phyloP scores from a whole-genome alignment of 2,113 vertebrate species.

The Chaenocephalus aceratus region DNA sequence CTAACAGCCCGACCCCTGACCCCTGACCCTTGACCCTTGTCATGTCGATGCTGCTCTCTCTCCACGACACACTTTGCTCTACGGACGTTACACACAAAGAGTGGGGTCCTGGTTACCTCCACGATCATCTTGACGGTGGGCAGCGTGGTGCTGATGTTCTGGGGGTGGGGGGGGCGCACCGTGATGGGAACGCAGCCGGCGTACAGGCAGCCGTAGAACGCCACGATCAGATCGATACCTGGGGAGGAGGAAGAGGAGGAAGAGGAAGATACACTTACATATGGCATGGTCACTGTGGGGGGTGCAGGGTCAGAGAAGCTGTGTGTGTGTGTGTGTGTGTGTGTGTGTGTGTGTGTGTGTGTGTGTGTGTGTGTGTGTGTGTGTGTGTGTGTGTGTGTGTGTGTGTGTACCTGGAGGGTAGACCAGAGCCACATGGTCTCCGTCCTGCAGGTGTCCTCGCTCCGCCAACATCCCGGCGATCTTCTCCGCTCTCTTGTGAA shows the following conservation, averaged over 20 bases:
- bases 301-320: not conserved
- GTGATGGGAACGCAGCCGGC: slow-evolving; percentile 98
- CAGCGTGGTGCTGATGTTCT: slow-evolving; percentile 97
- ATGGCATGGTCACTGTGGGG: too few relatives aligned
- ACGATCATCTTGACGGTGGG: slow-evolving; percentile 99
- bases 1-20: too few relatives aligned
- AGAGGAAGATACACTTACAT: too few relatives aligned
- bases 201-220: slow-evolving; percentile 96
- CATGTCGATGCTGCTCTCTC: too few relatives aligned
- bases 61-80: too few relatives aligned
- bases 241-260: too few relatives aligned
- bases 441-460: slow-evolving; percentile 93
- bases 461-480: slow-evolving; percentile 96
- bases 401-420: slow-evolving; percentile 89
- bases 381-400: too few relatives aligned
- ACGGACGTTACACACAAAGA: too few relatives aligned
- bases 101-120: slow-evolving; percentile 66
- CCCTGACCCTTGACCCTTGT: too few relatives aligned
- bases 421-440: slow-evolving; percentile 96
- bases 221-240: slow-evolving; percentile 96
- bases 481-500: slow-evolving; percentile 96
- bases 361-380: too few relatives aligned
- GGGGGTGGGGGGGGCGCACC: slow-evolving; percentile 95
- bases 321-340: too few relatives aligned
- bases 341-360: too few relatives aligned